phyloP scores from a whole-genome alignment of 2,888 invertebrate species.

The Tetheella fluctuosa region DNA sequence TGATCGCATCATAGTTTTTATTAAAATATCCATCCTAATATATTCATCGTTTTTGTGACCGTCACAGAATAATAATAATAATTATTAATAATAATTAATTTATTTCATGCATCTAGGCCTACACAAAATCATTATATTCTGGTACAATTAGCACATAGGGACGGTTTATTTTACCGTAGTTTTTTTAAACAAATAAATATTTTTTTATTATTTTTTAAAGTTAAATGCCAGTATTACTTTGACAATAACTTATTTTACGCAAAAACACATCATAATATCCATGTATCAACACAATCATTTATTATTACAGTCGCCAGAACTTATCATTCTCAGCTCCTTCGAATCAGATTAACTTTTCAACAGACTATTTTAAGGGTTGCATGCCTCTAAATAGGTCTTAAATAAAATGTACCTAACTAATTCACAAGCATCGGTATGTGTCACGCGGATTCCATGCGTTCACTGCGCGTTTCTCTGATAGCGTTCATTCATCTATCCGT shows the following conservation, averaged over 20 bases:
- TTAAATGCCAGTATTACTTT: too few relatives aligned
- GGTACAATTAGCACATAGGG: too few relatives aligned
- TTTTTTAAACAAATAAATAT: too few relatives aligned
- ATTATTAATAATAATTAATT: too few relatives aligned
- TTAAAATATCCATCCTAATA: neutral
- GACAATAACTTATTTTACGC: neutral
- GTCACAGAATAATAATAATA: neutral
- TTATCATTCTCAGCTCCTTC: neutral
- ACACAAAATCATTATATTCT: too few relatives aligned
- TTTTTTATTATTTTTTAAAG: too few relatives aligned
- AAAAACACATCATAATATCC: neutral
- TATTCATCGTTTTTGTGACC: neutral
- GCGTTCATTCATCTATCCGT: constrained; percentile 71
- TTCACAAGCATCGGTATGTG: constrained; percentile 18
- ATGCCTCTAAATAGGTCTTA: constrained; percentile 5
- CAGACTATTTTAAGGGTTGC: constrained; percentile 5
- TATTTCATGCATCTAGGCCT: too few relatives aligned
- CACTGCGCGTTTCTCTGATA: constrained; percentile 37
- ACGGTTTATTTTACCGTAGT: too few relatives aligned
- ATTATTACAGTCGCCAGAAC: neutral
- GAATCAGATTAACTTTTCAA: neutral
- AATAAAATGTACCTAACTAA: neutral
- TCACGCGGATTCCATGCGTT: constrained; percentile 41
- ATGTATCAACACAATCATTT: neutral
- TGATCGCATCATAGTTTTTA: neutral